These are phyloP conservation scores for Smithornis capensis DNA, from an alignment of 2,113 vertebrate genomes.

Conservation along the genomic window DNA sequence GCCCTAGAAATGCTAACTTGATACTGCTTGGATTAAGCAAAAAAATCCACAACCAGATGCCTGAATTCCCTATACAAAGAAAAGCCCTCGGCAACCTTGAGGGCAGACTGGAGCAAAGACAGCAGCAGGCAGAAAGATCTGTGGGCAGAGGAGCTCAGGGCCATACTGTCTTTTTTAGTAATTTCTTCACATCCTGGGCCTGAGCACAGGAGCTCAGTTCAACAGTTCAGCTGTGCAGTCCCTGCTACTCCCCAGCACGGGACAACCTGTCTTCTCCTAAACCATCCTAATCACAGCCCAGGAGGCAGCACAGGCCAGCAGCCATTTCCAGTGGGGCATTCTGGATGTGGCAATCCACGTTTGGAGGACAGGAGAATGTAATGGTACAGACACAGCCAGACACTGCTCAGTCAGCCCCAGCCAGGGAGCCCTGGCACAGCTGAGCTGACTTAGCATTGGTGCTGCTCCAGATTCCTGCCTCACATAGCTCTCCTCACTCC, in stretches of 20 bases:
- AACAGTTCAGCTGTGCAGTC: neutral
- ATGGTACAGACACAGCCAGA: rapidly evolving
- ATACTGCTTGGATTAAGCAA: neutral
- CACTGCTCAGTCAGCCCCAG: neutral
- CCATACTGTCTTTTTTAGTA: neutral
- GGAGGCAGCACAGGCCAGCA: neutral
- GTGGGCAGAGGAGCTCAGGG: neutral
- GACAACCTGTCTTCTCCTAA: neutral
- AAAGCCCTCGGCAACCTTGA: neutral
- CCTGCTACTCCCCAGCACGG: neutral
- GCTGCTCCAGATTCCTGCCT: neutral
- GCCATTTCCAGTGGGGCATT: neutral
- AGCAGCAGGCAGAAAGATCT: neutral
- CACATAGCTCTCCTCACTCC: neutral
- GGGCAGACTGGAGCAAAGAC: neutral
- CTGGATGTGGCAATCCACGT: neutral
- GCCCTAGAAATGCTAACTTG: neutral
- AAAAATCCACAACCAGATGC: neutral
- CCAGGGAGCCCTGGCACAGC: rapidly evolving
- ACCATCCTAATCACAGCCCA: neutral
- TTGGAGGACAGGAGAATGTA: neutral
- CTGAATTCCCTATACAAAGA: neutral
- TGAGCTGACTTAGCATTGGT: neutral
- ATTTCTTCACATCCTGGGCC: neutral
- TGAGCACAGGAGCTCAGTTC: neutral